Percentiles rank a stretch among this genome's conserved stretches.
phyloP scores from a whole-genome alignment of 2,797 vertebrate species.

The Enoplosus armatus region DNA sequence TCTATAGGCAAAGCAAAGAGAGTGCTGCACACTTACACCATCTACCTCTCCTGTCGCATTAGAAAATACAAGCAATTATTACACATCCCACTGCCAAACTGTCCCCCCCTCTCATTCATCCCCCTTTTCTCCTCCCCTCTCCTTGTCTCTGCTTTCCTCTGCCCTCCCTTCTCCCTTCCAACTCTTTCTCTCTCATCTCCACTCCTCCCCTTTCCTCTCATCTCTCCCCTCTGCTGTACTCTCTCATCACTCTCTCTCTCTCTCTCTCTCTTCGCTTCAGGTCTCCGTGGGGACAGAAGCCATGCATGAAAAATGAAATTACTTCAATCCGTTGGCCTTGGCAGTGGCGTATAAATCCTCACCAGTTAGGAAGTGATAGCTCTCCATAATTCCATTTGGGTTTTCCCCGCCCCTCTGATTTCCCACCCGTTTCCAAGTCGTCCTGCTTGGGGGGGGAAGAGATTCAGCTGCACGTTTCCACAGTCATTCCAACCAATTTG shows the following conservation, averaged over 20 bases:
- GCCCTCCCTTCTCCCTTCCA: slow-evolving; percentile 24
- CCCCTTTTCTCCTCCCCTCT: slow-evolving; percentile 52
- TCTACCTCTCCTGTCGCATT: slow-evolving; percentile 62
- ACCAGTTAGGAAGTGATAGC: slow-evolving; percentile 80
- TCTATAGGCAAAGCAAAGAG: slow-evolving; percentile 35
- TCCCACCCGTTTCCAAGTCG: slow-evolving; percentile 65
- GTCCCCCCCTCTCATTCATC: slow-evolving; percentile 44
- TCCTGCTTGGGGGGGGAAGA: slow-evolving; percentile 49
- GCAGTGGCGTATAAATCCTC: slow-evolving; percentile 77
- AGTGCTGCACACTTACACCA: slow-evolving; percentile 42
- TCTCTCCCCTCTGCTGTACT: slow-evolving; percentile 26
- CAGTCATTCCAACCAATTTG: slow-evolving; percentile 73
- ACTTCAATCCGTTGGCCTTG: slow-evolving; percentile 81
- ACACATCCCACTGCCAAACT: slow-evolving; percentile 65
- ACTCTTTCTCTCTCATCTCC: slow-evolving; percentile 36
- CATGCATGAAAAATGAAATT: slow-evolving; percentile 84
- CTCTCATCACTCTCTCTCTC: slow-evolving; percentile 44
- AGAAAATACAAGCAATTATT: slow-evolving; percentile 73
- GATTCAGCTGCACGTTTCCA: slow-evolving; percentile 56
- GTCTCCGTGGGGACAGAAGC: slow-evolving; percentile 80
- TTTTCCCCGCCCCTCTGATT: slow-evolving; percentile 68
- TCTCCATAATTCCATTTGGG: slow-evolving; percentile 77
- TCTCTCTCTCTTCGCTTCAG: slow-evolving; percentile 57
- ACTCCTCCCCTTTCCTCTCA: slow-evolving; percentile 42
- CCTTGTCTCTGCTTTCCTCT: slow-evolving; percentile 43